Percentiles rank a stretch among this genome's conserved stretches.
Conservation (phyloP, 2,888 invertebrate species). For the Itoplectis maculator region DNA sequence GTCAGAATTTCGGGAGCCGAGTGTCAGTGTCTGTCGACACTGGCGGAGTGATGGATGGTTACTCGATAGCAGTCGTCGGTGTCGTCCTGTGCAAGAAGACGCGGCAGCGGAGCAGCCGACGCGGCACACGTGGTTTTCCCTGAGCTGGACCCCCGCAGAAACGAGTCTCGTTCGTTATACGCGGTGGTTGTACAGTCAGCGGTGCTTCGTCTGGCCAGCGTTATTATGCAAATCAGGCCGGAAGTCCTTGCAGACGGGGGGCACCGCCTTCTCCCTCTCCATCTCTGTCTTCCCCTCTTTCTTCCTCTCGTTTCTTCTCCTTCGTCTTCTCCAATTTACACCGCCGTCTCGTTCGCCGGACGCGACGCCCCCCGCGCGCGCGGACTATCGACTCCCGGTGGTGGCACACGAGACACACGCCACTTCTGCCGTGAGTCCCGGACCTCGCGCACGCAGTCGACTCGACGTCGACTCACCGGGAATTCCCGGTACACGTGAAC, state of each 20-base stretch:
- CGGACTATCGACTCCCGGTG: constrained; percentile 2
- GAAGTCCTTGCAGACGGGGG: constrained; percentile 71
- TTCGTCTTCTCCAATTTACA: constrained; percentile 66
- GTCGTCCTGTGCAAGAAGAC: constrained; percentile 4
- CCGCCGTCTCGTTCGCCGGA: constrained; percentile 15
- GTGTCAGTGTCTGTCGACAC: constrained; percentile 68
- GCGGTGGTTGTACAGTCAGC: constrained; percentile 2
- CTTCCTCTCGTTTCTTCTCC: too few relatives aligned
- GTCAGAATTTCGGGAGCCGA: constrained; percentile 66
- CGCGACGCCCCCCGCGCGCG: background rate
- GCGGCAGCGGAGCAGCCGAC: constrained; percentile 25
- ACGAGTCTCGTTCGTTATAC: background rate
- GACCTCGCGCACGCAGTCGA: constrained; percentile 53
- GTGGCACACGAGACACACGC: constrained; percentile 50
- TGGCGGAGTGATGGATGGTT: constrained; percentile 74
- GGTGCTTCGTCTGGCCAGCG: constrained; percentile 58
- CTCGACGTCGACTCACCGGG: constrained; percentile 21
- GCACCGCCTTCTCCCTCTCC: constrained; percentile 45
- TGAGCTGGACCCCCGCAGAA: constrained; percentile 19
- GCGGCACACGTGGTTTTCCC: constrained; percentile 18
- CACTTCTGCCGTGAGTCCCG: constrained; percentile 38
- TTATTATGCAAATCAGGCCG: constrained; percentile 77
- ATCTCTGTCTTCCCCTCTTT: background rate
- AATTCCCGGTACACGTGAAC: constrained; percentile 27
- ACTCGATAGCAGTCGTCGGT: constrained; percentile 44